Evolutionary conservation across 2,113 vertebrate species (phyloP).

Genomic region (Opisthocomus hoazin): DNA sequence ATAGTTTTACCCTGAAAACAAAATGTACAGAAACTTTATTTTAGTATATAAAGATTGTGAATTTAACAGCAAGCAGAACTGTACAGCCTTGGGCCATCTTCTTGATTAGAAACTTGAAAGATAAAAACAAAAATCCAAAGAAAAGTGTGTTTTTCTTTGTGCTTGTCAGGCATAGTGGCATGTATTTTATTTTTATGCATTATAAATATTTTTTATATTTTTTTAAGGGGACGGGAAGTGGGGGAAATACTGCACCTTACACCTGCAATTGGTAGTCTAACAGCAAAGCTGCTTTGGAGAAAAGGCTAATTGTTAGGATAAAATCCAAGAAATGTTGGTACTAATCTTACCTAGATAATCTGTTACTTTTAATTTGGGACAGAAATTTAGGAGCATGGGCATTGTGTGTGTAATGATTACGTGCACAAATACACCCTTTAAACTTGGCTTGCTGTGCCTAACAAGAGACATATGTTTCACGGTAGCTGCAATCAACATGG

Average conservation of each 20-base stretch:
- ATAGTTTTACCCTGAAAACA: neutral
- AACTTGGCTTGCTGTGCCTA: neutral
- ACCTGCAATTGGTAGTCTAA: neutral
- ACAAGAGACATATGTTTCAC: neutral
- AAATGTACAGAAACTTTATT: neutral
- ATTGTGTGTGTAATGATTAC: neutral
- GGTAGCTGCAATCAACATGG: neutral
- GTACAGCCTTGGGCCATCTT: neutral
- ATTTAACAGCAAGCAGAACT: neutral
- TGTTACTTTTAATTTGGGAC: neutral
- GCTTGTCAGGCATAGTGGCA: neutral
- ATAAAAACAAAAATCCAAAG: neutral
- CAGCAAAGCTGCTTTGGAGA: neutral
- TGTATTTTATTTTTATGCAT: neutral
- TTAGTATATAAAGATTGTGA: neutral
- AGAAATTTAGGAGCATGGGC: neutral
- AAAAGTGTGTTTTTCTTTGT: neutral
- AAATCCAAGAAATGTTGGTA: neutral
- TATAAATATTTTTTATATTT: neutral
- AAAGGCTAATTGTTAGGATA: neutral
- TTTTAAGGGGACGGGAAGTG: neutral
- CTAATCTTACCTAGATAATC: neutral
- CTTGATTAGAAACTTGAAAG: neutral
- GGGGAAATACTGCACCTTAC: neutral
- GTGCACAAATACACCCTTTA: neutral